Percentiles rank a stretch among this genome's conserved stretches.
phyloP scores from a whole-genome alignment of 2,797 vertebrate species.

The Paratrypauchen microcephalus region DNA sequence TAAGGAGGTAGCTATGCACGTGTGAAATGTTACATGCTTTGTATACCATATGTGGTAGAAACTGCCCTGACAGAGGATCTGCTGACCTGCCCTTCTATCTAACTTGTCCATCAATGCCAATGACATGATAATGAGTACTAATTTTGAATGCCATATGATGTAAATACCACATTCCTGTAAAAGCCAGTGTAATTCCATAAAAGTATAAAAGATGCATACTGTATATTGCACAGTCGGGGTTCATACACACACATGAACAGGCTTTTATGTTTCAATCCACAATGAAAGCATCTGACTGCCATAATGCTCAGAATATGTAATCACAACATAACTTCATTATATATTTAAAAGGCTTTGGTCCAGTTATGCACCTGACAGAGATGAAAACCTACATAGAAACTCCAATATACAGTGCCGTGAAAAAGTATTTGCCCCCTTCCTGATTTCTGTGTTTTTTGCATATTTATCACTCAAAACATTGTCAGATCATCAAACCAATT shows the following conservation, averaged over 20 bases:
- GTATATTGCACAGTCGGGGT: slow-evolving; percentile 27
- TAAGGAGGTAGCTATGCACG: no score
- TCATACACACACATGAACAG: slow-evolving; percentile 10
- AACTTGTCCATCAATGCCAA: neutral
- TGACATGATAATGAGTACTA: neutral
- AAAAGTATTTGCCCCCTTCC: no score
- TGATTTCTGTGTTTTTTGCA: no score
- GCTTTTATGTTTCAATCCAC: slow-evolving; percentile 40
- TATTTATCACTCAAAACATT: no score
- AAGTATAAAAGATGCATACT: slow-evolving; percentile 43
- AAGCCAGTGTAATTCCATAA: slow-evolving; percentile 32
- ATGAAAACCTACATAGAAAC: slow-evolving; percentile 21
- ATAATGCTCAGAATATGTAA: slow-evolving; percentile 38
- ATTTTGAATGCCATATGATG: slow-evolving; percentile 37
- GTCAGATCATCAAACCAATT: no score
- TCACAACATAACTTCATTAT: slow-evolving; percentile 34
- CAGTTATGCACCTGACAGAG: neutral
- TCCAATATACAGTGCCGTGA: no score
- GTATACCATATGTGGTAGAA: no score
- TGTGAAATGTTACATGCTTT: no score
- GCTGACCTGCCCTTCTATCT: no score
- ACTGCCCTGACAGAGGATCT: no score
- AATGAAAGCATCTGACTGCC: slow-evolving; percentile 19
- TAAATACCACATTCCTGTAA: slow-evolving; percentile 30
- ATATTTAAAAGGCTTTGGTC: slow-evolving; percentile 27